Conservation (phyloP, 2,797 vertebrate genomes). For the Urophycis tenuis region DNA sequence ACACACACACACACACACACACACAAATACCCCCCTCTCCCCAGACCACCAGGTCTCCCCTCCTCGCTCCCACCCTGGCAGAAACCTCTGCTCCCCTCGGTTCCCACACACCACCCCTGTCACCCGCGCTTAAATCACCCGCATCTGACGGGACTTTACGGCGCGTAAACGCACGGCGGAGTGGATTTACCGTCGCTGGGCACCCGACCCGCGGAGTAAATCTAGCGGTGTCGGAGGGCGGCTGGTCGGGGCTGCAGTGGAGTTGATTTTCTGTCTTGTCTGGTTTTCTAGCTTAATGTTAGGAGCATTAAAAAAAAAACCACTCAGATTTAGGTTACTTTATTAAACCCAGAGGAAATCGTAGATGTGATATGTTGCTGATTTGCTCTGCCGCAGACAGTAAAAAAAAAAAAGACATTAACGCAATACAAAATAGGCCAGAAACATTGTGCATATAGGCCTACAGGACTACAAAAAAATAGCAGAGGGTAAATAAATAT, state of each 20-base stretch:
- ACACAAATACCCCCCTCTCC: too few species aligned
- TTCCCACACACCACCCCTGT: constrained; percentile 13
- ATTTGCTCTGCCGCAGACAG: background rate
- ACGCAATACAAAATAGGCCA: too few species aligned
- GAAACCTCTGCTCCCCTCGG: background rate
- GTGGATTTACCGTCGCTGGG: constrained; percentile 44
- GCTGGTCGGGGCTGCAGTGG: background rate
- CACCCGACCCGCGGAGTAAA: constrained; percentile 26
- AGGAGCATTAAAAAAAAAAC: background rate
- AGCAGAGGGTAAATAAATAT: too few species aligned
- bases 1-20: constrained; percentile 2
- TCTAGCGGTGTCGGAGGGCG: constrained; percentile 34
- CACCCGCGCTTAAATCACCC: constrained; percentile 20
- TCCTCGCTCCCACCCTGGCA: constrained; percentile 6
- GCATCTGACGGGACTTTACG: constrained; percentile 50
- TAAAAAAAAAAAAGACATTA: too few species aligned
- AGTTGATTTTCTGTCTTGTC: background rate
- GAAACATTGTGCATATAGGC: too few species aligned
- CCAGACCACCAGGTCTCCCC: constrained; percentile 48
- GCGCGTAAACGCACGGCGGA: constrained; percentile 38
- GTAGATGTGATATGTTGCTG: background rate
- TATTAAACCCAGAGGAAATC: background rate
- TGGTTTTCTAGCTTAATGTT: background rate
- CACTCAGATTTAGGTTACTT: background rate
- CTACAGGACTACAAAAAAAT: too few species aligned